These are phyloP conservation scores for Drosophila pectinifera DNA, from an alignment of 1,140 invertebrate genomes.

Conservation along the genomic window DNA sequence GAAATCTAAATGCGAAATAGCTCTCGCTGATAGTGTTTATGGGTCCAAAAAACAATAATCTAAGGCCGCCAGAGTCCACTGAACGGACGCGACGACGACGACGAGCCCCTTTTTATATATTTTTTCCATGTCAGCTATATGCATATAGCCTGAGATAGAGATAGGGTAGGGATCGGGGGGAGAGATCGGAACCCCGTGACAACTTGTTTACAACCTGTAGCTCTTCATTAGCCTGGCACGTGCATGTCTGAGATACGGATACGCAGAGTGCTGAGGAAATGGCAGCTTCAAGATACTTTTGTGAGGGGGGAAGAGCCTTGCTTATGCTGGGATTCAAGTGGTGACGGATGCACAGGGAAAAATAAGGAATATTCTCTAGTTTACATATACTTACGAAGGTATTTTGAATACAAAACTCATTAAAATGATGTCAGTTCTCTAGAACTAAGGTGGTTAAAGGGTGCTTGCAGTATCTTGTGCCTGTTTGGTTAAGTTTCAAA, in stretches of 20 bases:
- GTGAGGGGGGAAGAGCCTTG: background rate
- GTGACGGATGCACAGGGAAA: background rate
- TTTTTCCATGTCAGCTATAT: constrained; percentile 17
- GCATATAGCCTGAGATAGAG: constrained; percentile 7
- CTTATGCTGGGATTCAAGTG: constrained; percentile 15
- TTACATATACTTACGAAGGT: background rate
- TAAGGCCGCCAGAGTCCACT: constrained; percentile 8
- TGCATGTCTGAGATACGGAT: constrained; percentile 30
- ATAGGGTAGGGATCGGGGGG: background rate
- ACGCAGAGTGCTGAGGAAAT: constrained; percentile 17
- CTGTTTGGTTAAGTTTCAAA: no score
- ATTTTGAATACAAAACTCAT: background rate
- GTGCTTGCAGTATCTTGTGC: no score
- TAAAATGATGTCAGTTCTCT: no score
- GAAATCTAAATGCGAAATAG: constrained; percentile 21
- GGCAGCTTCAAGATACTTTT: constrained; percentile 35
- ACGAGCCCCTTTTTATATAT: constrained; percentile 41
- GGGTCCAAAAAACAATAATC: constrained; percentile 20
- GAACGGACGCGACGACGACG: constrained; percentile 7
- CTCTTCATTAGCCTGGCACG: constrained; percentile 47
- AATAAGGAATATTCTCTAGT: background rate
- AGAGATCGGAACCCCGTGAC: constrained; percentile 11
- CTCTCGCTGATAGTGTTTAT: constrained; percentile 11
- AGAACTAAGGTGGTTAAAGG: no score
- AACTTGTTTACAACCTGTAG: constrained; percentile 50